Percentiles rank a stretch among this genome's conserved stretches.
These are phyloP conservation scores for Diorhabda elongata DNA, from an alignment of 1,140 invertebrate genomes.

Conservation along the genomic window DNA sequence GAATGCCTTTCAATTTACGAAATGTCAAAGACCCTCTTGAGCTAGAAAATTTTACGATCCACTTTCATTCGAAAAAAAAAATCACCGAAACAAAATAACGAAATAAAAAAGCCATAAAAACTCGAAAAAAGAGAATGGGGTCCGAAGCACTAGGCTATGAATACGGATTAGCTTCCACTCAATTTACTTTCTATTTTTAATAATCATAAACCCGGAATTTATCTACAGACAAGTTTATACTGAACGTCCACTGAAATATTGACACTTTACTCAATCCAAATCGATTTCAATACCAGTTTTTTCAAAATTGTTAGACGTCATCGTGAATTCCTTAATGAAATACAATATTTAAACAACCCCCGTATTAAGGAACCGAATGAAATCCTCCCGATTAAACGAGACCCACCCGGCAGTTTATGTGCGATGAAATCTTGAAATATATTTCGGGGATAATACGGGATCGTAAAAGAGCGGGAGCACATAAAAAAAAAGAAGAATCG, in stretches of 20 bases:
- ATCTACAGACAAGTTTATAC: not conserved
- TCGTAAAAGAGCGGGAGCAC: slow-evolving; percentile 9
- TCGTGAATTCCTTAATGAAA: not conserved
- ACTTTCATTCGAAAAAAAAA: not conserved
- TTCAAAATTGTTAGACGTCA: too few species aligned
- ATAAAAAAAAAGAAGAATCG: slow-evolving; percentile 9
- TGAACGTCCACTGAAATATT: not conserved
- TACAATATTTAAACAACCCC: not conserved
- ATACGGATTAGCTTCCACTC: not conserved
- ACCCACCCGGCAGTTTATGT: slow-evolving; percentile 12
- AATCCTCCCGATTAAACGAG: not conserved
- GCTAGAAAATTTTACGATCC: not conserved
- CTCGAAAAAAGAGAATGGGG: not conserved
- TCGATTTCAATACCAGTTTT: too few species aligned
- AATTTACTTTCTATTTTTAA: not conserved
- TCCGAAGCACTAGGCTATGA: not conserved
- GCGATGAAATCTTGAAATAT: slow-evolving; percentile 12
- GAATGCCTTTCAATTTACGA: too few species aligned
- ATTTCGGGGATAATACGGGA: slow-evolving; percentile 1
- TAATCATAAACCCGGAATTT: not conserved
- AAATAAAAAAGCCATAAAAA: not conserved
- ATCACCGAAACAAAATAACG: not conserved
- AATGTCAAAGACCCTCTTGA: not conserved
- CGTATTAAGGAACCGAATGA: not conserved
- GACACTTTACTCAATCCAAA: not conserved